phyloP scores from a whole-genome alignment of 2,888 invertebrate genomes.

The Cosmorhoe ocellata region DNA sequence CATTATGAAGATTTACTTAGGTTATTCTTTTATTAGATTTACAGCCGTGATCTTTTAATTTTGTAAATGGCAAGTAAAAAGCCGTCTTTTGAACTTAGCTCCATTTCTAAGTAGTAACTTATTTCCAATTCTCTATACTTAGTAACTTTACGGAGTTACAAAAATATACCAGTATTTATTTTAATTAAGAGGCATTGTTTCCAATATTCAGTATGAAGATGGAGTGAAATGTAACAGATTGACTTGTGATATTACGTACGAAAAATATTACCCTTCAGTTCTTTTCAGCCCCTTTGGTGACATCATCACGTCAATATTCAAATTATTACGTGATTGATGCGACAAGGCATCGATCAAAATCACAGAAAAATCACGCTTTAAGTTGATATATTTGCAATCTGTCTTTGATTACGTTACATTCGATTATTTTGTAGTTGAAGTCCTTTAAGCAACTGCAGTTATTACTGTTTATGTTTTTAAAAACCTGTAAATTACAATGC shows the following conservation, averaged over 20 bases:
- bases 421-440: no score
- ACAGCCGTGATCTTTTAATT: conserved; percentile 26
- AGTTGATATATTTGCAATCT: neutral
- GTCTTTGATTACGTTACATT: conserved; percentile 1
- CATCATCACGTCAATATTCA: conserved; percentile 15
- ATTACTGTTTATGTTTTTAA: no score
- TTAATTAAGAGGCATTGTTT: neutral
- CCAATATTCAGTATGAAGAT: neutral
- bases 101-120: no score
- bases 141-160: no score
- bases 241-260: conserved; percentile 1
- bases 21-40: conserved; percentile 28
- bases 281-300: neutral
- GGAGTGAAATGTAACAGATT: neutral
- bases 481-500: no score
- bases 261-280: conserved; percentile 1
- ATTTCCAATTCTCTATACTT: no score
- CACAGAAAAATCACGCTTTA: conserved; percentile 7
- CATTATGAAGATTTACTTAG: conserved; percentile 41
- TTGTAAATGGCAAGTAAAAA: conserved; percentile 24
- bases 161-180: no score
- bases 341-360: conserved; percentile 22
- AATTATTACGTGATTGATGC: conserved; percentile 20
- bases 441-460: no score
- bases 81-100: conserved; percentile 12